Conservation (phyloP, 2,888 invertebrate species). For the Xanthia icteritia region DNA sequence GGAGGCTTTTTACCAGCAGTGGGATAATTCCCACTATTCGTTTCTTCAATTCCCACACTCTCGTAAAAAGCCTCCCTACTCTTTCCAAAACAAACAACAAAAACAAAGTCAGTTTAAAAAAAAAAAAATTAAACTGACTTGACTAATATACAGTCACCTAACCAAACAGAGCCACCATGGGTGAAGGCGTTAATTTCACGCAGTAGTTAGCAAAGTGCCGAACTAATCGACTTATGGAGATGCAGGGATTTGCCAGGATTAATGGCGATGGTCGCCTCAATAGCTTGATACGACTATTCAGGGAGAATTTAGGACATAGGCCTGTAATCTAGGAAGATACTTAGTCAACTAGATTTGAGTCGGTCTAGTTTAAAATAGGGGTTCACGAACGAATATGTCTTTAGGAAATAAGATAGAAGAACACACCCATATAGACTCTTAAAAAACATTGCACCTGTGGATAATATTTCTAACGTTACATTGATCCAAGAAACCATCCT, state of each 20-base stretch:
- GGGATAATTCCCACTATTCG: too few species aligned
- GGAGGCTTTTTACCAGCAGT: too few species aligned
- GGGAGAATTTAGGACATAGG: neutral
- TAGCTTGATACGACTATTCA: neutral
- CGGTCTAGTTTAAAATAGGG: neutral
- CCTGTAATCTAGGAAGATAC: neutral
- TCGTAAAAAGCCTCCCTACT: too few species aligned
- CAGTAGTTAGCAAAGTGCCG: slow-evolving; percentile 2
- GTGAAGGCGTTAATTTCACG: slow-evolving; percentile 16
- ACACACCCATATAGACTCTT: too few species aligned
- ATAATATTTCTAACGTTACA: too few species aligned
- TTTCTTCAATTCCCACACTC: too few species aligned
- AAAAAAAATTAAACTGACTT: too few species aligned
- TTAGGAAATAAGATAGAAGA: too few species aligned
- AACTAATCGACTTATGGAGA: slow-evolving; percentile 3
- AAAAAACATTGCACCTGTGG: too few species aligned
- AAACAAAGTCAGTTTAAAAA: too few species aligned
- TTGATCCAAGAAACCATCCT: too few species aligned
- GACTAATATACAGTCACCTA: neutral
- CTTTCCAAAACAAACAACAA: too few species aligned
- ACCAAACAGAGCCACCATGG: neutral
- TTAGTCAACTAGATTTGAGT: neutral
- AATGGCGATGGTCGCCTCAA: neutral
- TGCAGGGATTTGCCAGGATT: slow-evolving; percentile 14
- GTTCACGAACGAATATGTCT: neutral